Base-by-base conservation (phyloP, 2,888 invertebrate genomes). In the Cosmia pyralina region DNA sequence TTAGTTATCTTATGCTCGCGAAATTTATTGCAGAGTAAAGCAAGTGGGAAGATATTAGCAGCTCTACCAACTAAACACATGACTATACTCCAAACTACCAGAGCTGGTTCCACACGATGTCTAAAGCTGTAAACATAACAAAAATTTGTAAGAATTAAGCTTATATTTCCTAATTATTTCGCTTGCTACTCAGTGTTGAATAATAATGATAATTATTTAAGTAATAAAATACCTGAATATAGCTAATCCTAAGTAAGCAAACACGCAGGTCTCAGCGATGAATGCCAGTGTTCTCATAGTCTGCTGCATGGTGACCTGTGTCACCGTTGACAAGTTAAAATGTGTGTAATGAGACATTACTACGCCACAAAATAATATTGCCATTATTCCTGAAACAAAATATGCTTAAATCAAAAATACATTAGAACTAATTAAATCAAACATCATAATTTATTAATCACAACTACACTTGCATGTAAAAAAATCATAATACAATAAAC, bases 261-360 rank as follows among this genome's bases (percentile, higher is more conserved):
- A 99, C 1, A 99, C 99, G 93, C 99, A 99, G 0, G 99, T 99
- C 96, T 99, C 99, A 85, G 98, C 99, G 82, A 99, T 99, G 90
- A 99, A 99, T 4, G 99, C 98, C 75, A 99, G 96, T 0, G 99
- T 99, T 89, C 99, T 97, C 97, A 99, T 98, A 0, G 99, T 99
- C 94, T 99, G 99, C 93, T 99, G 99, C 98, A 99, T 99, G 6
- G 99, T 99, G 68, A 99, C 99, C 96, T 99, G 99, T 0, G 99
- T 99, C 34, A 99, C 98, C 0, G 99, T 99, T 1, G 99, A 99
- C 59, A 99, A 96, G 94, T 99, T 99, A 91, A 98, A 99, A 96
- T 99, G 99, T 19, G 99, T 99, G 93, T 99, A 99, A 93, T 99
- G 99, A 0, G 99, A 99, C 99, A 99, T 99, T 1, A 99, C 99